phyloP scores from a whole-genome alignment of 2,113 vertebrate species.

The Shinisaurus crocodilurus region DNA sequence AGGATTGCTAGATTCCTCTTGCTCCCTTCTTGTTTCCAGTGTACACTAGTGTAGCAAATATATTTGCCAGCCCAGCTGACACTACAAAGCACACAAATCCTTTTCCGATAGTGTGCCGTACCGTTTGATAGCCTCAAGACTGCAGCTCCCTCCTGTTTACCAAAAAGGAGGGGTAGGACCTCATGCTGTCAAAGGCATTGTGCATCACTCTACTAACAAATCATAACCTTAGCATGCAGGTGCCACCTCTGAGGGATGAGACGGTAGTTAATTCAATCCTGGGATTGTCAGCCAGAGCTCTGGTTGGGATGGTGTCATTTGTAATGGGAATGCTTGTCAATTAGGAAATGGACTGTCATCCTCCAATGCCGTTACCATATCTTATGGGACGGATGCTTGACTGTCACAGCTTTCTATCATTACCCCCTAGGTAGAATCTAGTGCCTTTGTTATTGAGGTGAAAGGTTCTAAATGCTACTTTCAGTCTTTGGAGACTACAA shows the following conservation, averaged over 20 bases:
- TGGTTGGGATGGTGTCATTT: background rate
- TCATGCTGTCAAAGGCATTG: background rate
- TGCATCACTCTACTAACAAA: background rate
- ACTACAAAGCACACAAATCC: background rate
- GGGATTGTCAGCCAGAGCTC: background rate
- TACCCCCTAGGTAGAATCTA: background rate
- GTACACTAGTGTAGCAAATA: background rate
- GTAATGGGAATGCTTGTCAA: conserved; percentile 1
- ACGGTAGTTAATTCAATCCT: background rate
- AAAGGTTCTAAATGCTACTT: conserved; percentile 1
- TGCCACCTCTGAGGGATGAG: background rate
- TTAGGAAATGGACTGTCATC: conserved; percentile 1
- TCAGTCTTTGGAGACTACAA: background rate
- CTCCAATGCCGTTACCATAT: background rate
- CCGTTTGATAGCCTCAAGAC: accelerated
- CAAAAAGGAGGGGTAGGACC: background rate
- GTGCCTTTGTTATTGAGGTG: background rate
- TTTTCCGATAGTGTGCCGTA: background rate
- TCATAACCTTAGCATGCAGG: background rate
- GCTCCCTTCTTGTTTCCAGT: background rate
- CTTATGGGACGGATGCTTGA: background rate
- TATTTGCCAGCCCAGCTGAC: accelerated
- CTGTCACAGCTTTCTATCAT: background rate
- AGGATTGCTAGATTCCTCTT: background rate
- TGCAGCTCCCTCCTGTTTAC: background rate